A percentile compares a stretch with the other conserved stretches of the same genome.
phyloP scores from a whole-genome alignment of 37 sponge, comb jelly and placozoan genomes.

The Axinella damicornis region DNA sequence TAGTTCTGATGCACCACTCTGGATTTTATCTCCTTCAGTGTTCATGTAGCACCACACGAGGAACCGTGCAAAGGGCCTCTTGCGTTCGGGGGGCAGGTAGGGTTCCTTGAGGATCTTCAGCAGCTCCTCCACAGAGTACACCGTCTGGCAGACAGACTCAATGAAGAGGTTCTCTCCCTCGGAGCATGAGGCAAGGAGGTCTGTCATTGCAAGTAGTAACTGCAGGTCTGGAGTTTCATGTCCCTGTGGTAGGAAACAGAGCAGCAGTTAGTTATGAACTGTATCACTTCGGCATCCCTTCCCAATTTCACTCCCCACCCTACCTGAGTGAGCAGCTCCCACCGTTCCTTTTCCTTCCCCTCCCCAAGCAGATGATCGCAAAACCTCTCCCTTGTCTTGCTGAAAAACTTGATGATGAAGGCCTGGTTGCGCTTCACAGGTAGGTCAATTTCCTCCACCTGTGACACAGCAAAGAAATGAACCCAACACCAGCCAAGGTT shows the following conservation, averaged over 20 bases:
- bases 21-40: constrained; percentile 48
- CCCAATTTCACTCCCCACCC: background rate
- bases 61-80: constrained; percentile 72
- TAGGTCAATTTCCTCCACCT: no score
- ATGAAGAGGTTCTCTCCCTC: constrained; percentile 76
- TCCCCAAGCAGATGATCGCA: constrained; percentile 40
- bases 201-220: constrained; percentile 44
- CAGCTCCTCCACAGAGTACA: constrained; percentile 23
- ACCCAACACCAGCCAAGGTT: no score
- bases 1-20: constrained; percentile 44
- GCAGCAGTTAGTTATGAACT: background rate
- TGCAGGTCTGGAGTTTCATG: constrained; percentile 13
- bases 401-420: constrained; percentile 57
- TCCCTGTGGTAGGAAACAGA: background rate
- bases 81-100: constrained; percentile 37
- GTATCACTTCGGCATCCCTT: background rate
- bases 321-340: constrained; percentile 1
- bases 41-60: constrained; percentile 75
- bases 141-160: constrained; percentile 76
- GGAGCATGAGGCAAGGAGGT: constrained; percentile 59
- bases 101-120: constrained; percentile 22
- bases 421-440: constrained; percentile 71
- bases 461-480: no score
- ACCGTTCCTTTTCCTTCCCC: constrained; percentile 14
- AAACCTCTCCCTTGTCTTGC: constrained; percentile 53